phyloP scores from a whole-genome alignment of 2,888 invertebrate genomes.

The Rhyacophila evoluta region DNA sequence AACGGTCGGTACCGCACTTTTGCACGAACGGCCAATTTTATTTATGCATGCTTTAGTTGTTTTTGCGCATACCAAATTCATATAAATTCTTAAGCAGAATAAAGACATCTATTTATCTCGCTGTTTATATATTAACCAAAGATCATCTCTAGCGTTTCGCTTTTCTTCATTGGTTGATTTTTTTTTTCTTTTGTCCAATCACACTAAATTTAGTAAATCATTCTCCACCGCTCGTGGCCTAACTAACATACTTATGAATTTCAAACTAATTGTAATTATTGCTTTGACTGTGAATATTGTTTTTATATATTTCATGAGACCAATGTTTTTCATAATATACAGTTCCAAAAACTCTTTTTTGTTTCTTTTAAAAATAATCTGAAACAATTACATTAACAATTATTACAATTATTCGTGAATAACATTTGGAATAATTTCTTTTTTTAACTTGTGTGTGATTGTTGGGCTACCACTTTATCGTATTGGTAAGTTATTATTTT shows the following conservation, averaged over 20 bases:
- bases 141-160: not conserved
- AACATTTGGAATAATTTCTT: not conserved
- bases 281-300: not conserved
- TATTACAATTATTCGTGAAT: too few relatives aligned
- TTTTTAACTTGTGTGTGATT: not conserved
- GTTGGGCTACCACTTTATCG: not conserved
- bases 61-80: slow-evolving; percentile 29
- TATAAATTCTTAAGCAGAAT: not conserved
- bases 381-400: too few relatives aligned
- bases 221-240: slow-evolving; percentile 53
- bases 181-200: not conserved
- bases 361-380: not conserved
- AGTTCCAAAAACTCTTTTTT: not conserved
- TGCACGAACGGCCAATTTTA: slow-evolving; percentile 41
- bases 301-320: not conserved
- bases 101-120: not conserved
- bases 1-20: slow-evolving; percentile 74
- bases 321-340: not conserved
- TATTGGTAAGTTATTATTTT: too few relatives aligned
- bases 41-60: slow-evolving; percentile 36
- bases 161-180: not conserved
- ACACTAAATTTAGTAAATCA: slow-evolving; percentile 14
- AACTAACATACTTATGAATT: slow-evolving; percentile 47
- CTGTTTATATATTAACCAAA: not conserved
- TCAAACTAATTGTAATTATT: slow-evolving; percentile 10